phyloP scores from a whole-genome alignment of 1,140 invertebrate genomes.

The Gonatopus flavifemur region DNA sequence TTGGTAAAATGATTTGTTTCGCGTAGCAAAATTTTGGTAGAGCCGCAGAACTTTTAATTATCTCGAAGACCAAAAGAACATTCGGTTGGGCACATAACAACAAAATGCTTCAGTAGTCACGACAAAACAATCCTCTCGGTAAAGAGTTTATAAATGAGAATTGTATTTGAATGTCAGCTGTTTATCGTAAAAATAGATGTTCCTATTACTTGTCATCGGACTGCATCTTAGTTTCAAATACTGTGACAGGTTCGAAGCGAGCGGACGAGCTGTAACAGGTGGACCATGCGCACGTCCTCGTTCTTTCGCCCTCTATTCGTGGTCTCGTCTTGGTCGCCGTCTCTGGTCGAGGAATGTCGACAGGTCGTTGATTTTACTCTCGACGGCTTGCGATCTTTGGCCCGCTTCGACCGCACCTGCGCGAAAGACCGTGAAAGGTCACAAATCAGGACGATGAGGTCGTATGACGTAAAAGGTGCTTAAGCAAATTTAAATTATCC shows the following conservation, averaged over 20 bases:
- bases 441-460: slow-evolving; percentile 50
- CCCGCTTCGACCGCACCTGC: slow-evolving; percentile 45
- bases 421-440: slow-evolving; percentile 37
- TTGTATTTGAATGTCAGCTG: slow-evolving; percentile 26
- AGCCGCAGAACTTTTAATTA: no score
- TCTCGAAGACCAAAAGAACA: no score
- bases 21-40: no score
- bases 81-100: no score
- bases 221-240: slow-evolving; percentile 4
- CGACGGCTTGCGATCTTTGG: slow-evolving; percentile 42
- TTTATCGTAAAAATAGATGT: slow-evolving; percentile 32
- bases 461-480: slow-evolving; percentile 52
- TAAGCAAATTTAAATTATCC: slow-evolving; percentile 57
- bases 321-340: background rate
- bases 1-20: no score
- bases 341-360: slow-evolving; percentile 31
- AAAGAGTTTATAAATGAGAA: no score
- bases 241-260: slow-evolving; percentile 7
- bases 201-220: no score
- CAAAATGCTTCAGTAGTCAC: no score
- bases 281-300: slow-evolving; percentile 20
- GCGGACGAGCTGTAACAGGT: slow-evolving; percentile 37
- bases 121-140: no score
- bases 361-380: slow-evolving; percentile 44
- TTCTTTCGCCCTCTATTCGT: background rate